These are phyloP conservation scores for Astropecten irregularis DNA, from an alignment of 53 echinoderm and acorn worm genomes.

Conservation along the genomic window DNA sequence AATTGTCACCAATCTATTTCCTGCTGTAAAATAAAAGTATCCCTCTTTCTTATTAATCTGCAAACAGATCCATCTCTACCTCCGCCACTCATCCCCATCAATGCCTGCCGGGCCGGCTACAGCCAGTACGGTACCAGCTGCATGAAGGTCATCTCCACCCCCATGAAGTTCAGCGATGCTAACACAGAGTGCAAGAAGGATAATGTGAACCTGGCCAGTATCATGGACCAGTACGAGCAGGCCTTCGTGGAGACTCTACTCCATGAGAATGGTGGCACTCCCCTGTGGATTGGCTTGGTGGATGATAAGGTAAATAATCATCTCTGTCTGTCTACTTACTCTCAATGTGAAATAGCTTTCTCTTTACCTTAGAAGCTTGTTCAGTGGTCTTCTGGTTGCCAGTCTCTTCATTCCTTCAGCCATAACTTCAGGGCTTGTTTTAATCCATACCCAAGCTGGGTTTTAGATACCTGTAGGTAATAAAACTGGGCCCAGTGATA, in stretches of 20 bases:
- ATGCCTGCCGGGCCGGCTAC: conserved; percentile 68
- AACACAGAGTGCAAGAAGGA: conserved; percentile 58
- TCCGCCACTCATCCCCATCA: conserved; percentile 9
- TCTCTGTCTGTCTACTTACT: neutral
- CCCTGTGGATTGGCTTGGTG: conserved; percentile 83
- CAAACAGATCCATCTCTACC: conserved; percentile 47
- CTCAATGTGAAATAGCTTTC: too few relatives aligned
- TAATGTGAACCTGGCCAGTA: conserved; percentile 70
- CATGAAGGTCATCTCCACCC: conserved; percentile 62
- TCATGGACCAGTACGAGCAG: conserved; percentile 74
- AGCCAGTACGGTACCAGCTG: conserved; percentile 74
- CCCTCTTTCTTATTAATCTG: too few relatives aligned
- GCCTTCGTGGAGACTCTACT: conserved; percentile 76
- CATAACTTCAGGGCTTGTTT: too few relatives aligned
- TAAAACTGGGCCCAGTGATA: too few relatives aligned
- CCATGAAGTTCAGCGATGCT: conserved; percentile 61
- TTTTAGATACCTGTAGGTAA: too few relatives aligned
- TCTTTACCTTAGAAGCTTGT: too few relatives aligned
- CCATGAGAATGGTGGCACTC: conserved; percentile 62
- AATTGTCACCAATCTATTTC: too few relatives aligned
- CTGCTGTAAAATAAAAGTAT: too few relatives aligned
- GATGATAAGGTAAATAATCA: conserved; percentile 73
- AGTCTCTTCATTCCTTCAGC: too few relatives aligned
- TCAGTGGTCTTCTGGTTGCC: too few relatives aligned
- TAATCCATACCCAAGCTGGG: too few relatives aligned